Evolutionary conservation across 2,888 invertebrate species (phyloP), one percentile per base, ranked within the genome.

Genomic region (Sabellastarte sp.): DNA sequence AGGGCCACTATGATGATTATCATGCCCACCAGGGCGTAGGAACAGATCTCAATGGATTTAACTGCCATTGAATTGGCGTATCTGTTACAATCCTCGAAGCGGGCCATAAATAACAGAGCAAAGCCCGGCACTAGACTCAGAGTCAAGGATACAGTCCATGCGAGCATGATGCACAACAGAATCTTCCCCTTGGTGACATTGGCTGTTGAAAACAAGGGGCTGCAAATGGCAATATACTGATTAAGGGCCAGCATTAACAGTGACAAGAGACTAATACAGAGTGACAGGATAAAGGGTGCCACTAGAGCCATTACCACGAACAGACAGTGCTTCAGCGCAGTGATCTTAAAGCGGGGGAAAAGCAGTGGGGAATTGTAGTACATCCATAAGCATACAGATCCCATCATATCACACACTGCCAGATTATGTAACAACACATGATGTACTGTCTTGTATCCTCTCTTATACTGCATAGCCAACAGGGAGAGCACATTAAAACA

Each of bases 401-500:
- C 72, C 15, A 61, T 30, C 30, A 67, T 63, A 63, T 73, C 73
- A 32, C 71, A 67, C 50, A 64, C 61, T 10, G 72, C 68, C 53
- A 73, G 65, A 58, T 73, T 73, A 32, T 65, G 59, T 20, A 73
- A 70, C n/a, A 73, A 69, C 72, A 76, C n/a, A 73, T 77, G 32
- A 73, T 78, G 63, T 67, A 74, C 57, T 0, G 64, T 66, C 3
- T 63, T 53, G 20, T 50, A 63, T n/a, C 73, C 63, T 2, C 74
- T 71, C 26, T 77, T 76, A 57, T 76, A 69, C 24, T 66, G 60
- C 15, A 79, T 76, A n/a, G 79, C 80, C n/a, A 70, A 51, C 3
- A 81, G 71, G 1, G 78, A 79, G 20, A 79, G 28, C 3, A 72
- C 59, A 64, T 80, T 80, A 61, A 75, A 74, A 3, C 72, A 28